Conservation (phyloP, 1,140 invertebrate species). For the Aphelinus certus region DNA sequence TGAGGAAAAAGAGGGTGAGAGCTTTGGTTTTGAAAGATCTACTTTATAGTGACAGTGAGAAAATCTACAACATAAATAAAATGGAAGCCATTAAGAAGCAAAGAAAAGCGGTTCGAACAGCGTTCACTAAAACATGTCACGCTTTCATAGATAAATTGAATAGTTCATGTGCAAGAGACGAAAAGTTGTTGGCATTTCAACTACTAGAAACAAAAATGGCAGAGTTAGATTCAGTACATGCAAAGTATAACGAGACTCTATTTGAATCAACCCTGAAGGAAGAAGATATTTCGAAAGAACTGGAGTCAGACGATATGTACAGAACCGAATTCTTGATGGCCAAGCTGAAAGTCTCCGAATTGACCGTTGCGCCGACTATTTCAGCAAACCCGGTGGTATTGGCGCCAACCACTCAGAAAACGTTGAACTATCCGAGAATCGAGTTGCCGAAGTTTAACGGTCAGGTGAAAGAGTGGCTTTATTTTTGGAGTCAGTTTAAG, state of each 20-base stretch:
- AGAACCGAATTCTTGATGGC: background rate
- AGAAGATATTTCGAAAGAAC: background rate
- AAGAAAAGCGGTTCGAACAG: conserved; percentile 9
- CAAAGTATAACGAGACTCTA: background rate
- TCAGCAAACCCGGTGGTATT: background rate
- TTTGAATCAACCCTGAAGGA: background rate
- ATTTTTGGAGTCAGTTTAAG: no score
- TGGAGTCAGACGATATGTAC: conserved; percentile 9
- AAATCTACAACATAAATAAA: no score
- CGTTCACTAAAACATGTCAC: conserved; percentile 15
- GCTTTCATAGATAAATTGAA: background rate
- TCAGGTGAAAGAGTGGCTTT: no score
- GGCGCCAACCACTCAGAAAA: no score
- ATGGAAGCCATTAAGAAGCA: conserved; percentile 23
- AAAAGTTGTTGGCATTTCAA: conserved; percentile 18
- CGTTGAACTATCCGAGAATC: background rate
- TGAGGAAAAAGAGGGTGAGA: no score
- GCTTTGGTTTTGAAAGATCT: no score
- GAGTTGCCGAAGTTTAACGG: no score
- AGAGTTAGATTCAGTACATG: conserved; percentile 18
- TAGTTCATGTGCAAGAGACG: background rate
- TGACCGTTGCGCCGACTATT: background rate
- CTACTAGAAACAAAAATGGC: conserved; percentile 19
- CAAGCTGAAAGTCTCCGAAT: background rate
- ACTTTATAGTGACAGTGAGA: no score